Evolutionary conservation across 2,888 invertebrate species (phyloP).

Genomic region (Sipha maydis): DNA sequence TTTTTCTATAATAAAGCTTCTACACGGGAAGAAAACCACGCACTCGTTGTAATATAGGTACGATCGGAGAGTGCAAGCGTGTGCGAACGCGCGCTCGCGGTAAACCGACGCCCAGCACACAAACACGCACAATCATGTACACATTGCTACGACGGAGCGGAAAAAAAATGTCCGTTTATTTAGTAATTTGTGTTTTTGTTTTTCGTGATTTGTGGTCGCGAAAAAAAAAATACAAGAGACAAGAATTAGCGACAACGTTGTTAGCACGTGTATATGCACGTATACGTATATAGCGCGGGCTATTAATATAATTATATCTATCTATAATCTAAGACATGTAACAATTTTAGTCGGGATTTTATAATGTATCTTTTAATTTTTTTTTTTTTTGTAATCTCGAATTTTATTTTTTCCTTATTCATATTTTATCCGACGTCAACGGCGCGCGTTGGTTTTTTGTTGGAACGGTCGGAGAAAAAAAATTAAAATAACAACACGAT

Average conservation of each 20-base stretch:
- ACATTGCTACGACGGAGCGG: no score
- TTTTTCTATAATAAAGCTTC: constrained; percentile 29
- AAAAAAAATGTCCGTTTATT: constrained; percentile 26
- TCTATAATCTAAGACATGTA: constrained; percentile 50
- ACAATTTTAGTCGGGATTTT: constrained; percentile 25
- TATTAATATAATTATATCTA: constrained; percentile 60
- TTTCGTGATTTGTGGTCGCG: constrained; percentile 34
- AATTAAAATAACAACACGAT: constrained; percentile 22
- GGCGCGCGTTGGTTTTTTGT: constrained; percentile 7
- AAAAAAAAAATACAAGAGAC: constrained; percentile 32
- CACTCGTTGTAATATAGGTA: not conserved
- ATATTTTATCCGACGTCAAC: constrained; percentile 32
- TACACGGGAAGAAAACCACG: constrained; percentile 26
- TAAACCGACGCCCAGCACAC: constrained; percentile 36
- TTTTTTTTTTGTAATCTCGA: constrained; percentile 10
- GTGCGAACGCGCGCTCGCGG: not conserved
- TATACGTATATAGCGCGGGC: not conserved
- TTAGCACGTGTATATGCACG: constrained; percentile 35
- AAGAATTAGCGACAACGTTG: constrained; percentile 48
- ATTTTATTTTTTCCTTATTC: constrained; percentile 21
- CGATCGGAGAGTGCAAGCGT: not conserved
- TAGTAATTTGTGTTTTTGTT: constrained; percentile 26
- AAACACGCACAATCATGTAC: no score
- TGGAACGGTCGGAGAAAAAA: not conserved
- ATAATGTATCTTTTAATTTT: not conserved